Conservation (phyloP, 2,113 vertebrate genomes). For the Alaudala cheleensis region DNA sequence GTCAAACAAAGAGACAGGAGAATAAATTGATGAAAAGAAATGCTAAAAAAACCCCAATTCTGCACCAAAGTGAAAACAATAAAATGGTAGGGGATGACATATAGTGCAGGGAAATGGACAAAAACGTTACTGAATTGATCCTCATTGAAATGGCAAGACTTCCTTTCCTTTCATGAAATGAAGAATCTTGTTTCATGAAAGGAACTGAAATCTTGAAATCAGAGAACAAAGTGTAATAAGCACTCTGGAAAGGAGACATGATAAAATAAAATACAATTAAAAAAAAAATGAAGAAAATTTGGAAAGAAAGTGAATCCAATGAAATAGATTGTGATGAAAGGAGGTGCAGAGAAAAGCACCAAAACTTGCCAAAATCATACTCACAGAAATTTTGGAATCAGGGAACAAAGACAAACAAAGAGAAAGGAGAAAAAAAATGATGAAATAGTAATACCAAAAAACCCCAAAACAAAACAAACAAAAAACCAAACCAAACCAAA, state of each 20-base stretch:
- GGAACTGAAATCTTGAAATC: background rate
- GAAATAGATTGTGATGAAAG: background rate
- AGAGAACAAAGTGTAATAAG: background rate
- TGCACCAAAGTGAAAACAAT: background rate
- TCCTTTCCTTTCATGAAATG: background rate
- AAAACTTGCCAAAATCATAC: background rate
- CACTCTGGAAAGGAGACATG: background rate
- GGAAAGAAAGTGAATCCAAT: background rate
- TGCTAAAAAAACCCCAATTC: background rate
- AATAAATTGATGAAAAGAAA: background rate
- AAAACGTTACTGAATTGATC: rapidly evolving
- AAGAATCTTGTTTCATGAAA: background rate
- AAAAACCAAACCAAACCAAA: no score
- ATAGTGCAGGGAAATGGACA: background rate
- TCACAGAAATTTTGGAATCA: background rate
- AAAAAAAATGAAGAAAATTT: background rate
- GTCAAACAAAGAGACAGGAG: background rate
- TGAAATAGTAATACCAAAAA: background rate
- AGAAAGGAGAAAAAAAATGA: background rate
- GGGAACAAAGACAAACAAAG: rapidly evolving
- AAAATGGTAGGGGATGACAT: background rate
- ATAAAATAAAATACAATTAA: background rate
- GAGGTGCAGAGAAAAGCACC: background rate
- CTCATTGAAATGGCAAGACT: background rate
- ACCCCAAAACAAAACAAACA: no score